phyloP scores from a whole-genome alignment of 2,888 invertebrate genomes.

The Lasiommata megera region DNA sequence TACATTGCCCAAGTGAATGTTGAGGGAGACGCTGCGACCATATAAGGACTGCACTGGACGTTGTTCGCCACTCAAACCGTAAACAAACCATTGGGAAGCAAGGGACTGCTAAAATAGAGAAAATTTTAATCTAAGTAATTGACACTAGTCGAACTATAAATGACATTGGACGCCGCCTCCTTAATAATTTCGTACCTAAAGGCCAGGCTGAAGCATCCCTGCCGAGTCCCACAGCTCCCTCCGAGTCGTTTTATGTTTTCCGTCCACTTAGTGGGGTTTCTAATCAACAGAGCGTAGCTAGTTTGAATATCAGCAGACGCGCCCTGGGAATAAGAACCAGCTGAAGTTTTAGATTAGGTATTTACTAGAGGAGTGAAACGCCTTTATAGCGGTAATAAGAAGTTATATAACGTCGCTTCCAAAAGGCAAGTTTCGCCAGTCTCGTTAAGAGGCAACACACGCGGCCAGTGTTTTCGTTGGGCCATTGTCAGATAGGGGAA shows the following conservation, averaged over 20 bases:
- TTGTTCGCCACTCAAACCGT: no score
- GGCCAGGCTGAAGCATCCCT: no score
- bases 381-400: background rate
- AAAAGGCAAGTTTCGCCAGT: background rate
- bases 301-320: background rate
- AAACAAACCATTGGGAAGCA: no score
- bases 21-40: no score
- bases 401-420: background rate
- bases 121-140: no score
- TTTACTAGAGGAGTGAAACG: background rate
- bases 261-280: no score
- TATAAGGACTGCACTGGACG: no score
- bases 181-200: no score
- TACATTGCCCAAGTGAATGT: no score
- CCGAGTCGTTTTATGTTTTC: background rate
- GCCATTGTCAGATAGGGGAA: background rate
- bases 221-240: background rate
- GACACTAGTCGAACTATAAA: no score
- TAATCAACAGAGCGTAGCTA: background rate
- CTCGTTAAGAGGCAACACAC: slow-evolving; percentile 1
- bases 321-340: background rate
- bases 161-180: no score
- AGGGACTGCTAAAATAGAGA: no score
- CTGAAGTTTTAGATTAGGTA: background rate
- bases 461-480: background rate